Percentiles rank a stretch among this genome's conserved stretches.
These are phyloP conservation scores for Megalops atlanticus DNA, from an alignment of 2,113 vertebrate species.

Conservation along the genomic window DNA sequence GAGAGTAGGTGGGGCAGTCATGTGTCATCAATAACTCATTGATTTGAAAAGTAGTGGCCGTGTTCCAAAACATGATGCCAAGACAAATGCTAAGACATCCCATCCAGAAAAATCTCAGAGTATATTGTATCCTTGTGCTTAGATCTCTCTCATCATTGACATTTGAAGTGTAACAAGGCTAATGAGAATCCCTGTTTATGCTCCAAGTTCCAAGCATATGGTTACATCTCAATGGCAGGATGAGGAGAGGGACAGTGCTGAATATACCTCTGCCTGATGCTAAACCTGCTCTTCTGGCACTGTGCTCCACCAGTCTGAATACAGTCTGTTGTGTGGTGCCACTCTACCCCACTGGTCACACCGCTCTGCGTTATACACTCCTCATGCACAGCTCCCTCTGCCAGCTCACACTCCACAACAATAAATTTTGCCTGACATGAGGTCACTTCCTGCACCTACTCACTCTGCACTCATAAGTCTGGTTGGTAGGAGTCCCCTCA, in stretches of 20 bases:
- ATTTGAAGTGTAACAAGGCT: no score
- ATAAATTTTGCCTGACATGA: neutral
- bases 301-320: neutral
- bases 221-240: neutral
- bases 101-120: no score
- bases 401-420: conserved; percentile 41
- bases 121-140: no score
- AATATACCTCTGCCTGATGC: neutral
- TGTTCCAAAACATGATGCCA: no score
- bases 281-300: neutral
- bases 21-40: no score
- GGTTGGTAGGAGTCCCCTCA: neutral
- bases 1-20: no score
- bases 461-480: neutral
- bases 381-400: conserved; percentile 55
- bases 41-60: no score
- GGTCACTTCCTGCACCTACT: neutral
- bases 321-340: conserved; percentile 28
- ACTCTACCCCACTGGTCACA: conserved; percentile 71
- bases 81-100: no score
- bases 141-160: no score
- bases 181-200: neutral
- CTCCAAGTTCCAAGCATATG: neutral
- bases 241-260: neutral
- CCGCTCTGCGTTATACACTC: conserved; percentile 60